Conservation (phyloP, 2,888 invertebrate species). For the Drosophila lutescens region DNA sequence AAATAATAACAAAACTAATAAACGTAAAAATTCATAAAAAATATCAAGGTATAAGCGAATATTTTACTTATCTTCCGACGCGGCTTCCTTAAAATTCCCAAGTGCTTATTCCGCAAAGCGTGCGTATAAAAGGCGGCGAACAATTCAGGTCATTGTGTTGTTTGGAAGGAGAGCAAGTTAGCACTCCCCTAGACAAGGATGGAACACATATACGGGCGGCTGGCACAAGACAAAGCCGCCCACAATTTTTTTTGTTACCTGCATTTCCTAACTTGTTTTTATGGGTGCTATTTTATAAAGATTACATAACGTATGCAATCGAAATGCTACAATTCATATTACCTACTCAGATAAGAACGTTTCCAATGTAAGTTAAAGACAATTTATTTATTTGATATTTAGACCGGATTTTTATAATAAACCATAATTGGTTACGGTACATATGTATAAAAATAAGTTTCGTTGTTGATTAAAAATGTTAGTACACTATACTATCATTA, state of each 20-base stretch:
- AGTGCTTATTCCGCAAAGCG: constrained; percentile 48
- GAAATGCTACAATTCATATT: too few species aligned
- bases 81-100: constrained; percentile 67
- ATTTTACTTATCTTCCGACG: neutral
- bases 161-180: constrained; percentile 99
- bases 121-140: constrained; percentile 36
- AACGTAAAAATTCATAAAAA: neutral
- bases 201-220: constrained; percentile 88
- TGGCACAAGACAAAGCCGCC: constrained; percentile 83
- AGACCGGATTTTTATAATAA: neutral
- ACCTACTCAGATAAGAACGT: too few species aligned
- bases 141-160: constrained; percentile 87
- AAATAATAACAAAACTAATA: too few species aligned
- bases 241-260: constrained; percentile 70
- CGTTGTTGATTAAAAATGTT: neutral
- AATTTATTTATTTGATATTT: neutral
- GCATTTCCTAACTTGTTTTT: too few species aligned
- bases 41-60: neutral
- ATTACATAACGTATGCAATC: too few species aligned
- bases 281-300: too few species aligned
- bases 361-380: too few species aligned
- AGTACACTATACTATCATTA: neutral
- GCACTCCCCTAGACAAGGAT: constrained; percentile 99
- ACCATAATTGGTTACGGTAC: too few species aligned
- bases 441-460: too few species aligned